phyloP scores from a whole-genome alignment of 2,888 invertebrate genomes.

The Lacanobia oleracea region DNA sequence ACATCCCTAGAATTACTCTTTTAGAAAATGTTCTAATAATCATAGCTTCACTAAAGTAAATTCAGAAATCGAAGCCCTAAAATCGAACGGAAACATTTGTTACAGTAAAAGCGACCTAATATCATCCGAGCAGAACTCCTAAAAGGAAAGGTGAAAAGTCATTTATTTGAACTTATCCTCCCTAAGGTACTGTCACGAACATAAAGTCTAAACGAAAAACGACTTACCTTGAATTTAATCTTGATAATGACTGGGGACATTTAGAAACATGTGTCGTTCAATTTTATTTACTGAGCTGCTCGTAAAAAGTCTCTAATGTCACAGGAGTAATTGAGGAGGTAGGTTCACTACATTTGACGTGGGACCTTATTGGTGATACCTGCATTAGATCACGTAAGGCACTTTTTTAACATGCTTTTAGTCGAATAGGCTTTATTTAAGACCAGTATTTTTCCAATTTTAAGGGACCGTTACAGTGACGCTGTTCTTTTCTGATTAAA shows the following conservation, averaged over 20 bases:
- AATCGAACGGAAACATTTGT: neutral
- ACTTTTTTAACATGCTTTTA: neutral
- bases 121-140: constrained; percentile 7
- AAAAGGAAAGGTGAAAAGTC: constrained; percentile 26
- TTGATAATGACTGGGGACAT: constrained; percentile 46
- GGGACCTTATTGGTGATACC: neutral
- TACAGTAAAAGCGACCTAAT: neutral
- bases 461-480: no score
- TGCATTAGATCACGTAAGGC: neutral
- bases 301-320: constrained; percentile 50
- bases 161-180: constrained; percentile 35
- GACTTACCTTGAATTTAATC: constrained; percentile 53
- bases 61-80: neutral
- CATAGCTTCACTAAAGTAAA: no score
- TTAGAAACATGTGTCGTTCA: constrained; percentile 28
- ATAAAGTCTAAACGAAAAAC: constrained; percentile 42
- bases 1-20: neutral
- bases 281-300: constrained; percentile 30
- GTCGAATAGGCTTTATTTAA: no score
- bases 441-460: no score
- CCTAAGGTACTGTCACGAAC: constrained; percentile 21
- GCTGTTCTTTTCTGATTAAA: no score
- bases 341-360: neutral
- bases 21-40: neutral
- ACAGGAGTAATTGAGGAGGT: constrained; percentile 13